Evolutionary conservation across 2,797 vertebrate species (phyloP).

Genomic region (Thunnus albacares): DNA sequence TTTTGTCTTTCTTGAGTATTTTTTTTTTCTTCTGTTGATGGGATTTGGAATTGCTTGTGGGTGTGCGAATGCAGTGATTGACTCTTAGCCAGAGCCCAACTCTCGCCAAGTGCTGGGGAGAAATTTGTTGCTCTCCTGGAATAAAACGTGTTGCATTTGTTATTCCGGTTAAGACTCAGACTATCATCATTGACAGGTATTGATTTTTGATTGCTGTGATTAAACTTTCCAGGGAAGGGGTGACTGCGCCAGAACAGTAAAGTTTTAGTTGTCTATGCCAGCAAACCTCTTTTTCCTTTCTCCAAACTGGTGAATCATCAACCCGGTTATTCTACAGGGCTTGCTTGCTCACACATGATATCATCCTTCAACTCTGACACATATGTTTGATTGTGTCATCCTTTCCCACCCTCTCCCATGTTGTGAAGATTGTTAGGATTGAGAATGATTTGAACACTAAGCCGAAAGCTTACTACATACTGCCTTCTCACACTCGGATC

Average conservation of each 20-base stretch:
- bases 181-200: slow-evolving; percentile 43
- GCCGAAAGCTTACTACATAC: slow-evolving; percentile 5
- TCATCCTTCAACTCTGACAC: slow-evolving; percentile 27
- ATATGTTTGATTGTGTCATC: slow-evolving; percentile 17
- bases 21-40: slow-evolving; percentile 63
- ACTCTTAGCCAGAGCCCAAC: slow-evolving; percentile 68
- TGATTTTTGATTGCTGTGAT: slow-evolving; percentile 61
- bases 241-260: slow-evolving; percentile 6
- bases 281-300: not conserved
- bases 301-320: slow-evolving; percentile 24
- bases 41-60: slow-evolving; percentile 73
- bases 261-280: slow-evolving; percentile 13
- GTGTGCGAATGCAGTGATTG: slow-evolving; percentile 67
- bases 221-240: slow-evolving; percentile 33
- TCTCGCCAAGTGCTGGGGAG: slow-evolving; percentile 54
- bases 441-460: not conserved
- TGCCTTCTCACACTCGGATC: slow-evolving; percentile 8
- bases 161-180: slow-evolving; percentile 41
- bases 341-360: slow-evolving; percentile 12
- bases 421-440: slow-evolving; percentile 2
- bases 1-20: slow-evolving; percentile 67
- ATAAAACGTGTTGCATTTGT: slow-evolving; percentile 56
- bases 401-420: not conserved
- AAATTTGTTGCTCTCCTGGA: slow-evolving; percentile 60
- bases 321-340: not conserved